Conservation (phyloP, 2,797 vertebrate genomes). For the Poeciliopsis infans region DNA sequence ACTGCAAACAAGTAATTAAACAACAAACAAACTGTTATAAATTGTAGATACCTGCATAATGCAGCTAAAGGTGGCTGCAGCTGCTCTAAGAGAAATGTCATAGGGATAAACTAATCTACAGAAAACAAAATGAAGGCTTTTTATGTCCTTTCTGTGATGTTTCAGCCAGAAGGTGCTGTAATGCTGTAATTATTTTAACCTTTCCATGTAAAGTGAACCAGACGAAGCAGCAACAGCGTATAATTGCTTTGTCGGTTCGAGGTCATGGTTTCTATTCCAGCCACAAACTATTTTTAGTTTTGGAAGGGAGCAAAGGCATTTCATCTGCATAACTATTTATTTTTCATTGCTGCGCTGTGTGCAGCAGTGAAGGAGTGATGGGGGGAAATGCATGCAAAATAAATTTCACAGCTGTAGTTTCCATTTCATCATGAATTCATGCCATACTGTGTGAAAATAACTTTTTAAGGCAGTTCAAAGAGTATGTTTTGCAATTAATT, state of each 20-base stretch:
- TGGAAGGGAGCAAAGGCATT: slow-evolving; percentile 40
- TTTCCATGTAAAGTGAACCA: slow-evolving; percentile 24
- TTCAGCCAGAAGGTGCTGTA: not conserved
- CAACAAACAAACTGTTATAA: slow-evolving; percentile 8
- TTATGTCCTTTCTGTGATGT: not conserved
- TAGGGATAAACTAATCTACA: not conserved
- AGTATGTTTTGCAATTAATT: not conserved
- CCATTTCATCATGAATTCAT: not conserved
- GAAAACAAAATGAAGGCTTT: not conserved
- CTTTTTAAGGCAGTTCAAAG: not conserved
- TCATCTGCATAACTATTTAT: slow-evolving; percentile 49
- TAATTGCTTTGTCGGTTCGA: slow-evolving; percentile 49
- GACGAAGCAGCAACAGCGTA: slow-evolving; percentile 8
- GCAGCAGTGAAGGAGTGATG: slow-evolving; percentile 24
- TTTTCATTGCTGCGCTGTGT: slow-evolving; percentile 34
- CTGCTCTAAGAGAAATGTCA: not conserved
- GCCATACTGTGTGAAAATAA: not conserved
- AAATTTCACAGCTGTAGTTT: slow-evolving; percentile 6
- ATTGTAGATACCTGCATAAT: not conserved
- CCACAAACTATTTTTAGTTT: slow-evolving; percentile 46
- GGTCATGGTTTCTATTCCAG: slow-evolving; percentile 42
- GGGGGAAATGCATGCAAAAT: slow-evolving; percentile 3
- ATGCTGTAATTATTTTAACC: not conserved
- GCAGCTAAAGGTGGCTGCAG: not conserved
- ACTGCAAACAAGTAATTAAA: slow-evolving; percentile 10